Conservation (phyloP, 2,888 invertebrate species). For the Aphrophora alni region DNA sequence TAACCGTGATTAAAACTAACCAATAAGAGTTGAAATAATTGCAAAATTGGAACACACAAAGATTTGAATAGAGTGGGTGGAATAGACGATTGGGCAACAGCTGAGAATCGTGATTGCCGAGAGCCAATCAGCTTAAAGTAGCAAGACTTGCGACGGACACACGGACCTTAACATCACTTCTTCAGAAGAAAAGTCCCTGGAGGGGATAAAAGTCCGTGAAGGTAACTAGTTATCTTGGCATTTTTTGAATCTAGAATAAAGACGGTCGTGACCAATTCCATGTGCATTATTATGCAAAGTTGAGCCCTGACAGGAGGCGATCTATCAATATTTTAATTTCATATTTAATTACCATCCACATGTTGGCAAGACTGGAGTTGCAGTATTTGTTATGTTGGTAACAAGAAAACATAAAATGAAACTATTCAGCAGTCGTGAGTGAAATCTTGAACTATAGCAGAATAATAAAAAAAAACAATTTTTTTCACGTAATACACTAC, state of each 20-base stretch:
- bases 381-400: neutral
- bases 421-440: too few relatives aligned
- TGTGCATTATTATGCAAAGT: neutral
- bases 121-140: constrained; percentile 35
- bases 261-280: neutral
- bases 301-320: neutral
- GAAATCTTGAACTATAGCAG: too few relatives aligned
- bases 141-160: neutral
- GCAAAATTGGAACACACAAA: constrained; percentile 38
- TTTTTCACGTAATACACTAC: too few relatives aligned
- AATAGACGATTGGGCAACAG: constrained; percentile 22
- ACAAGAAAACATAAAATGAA: neutral
- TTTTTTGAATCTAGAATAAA: neutral
- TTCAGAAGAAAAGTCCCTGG: constrained; percentile 32
- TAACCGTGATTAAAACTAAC: constrained; percentile 36
- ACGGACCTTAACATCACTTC: constrained; percentile 21
- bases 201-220: neutral
- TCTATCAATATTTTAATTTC: neutral
- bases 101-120: constrained; percentile 19
- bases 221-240: too few relatives aligned
- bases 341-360: neutral
- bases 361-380: neutral
- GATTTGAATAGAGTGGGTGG: constrained; percentile 39
- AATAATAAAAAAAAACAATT: too few relatives aligned
- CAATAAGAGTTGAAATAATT: constrained; percentile 40